Evolutionary conservation across 2,888 invertebrate species (phyloP), one percentile per base, ranked within the genome.

Genomic region (Synergus umbraculus): DNA sequence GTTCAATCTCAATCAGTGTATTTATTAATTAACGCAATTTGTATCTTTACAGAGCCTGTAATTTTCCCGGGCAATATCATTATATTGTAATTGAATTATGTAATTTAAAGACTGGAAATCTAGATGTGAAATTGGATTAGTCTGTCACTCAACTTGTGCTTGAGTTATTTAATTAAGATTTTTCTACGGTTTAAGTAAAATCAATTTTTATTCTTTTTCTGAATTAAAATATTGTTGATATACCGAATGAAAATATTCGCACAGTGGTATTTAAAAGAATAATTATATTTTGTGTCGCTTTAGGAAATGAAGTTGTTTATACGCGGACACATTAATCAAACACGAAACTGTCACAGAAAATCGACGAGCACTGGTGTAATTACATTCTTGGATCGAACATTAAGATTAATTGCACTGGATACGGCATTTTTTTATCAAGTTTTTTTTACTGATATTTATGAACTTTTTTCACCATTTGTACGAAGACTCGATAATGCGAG

Each of bases 401-500:
- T 49, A 49, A 73, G 43, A 54, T 54, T 54, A 73, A 73, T 73
- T 49, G 49, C 22, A 73, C 49, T 15, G 54, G 49, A 73, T 37
- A 49, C 37, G 37, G 3, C 9, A 12, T 22, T 4, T n/a, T n/a
- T 15, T 49, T 15, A n/a, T 37, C 2, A 49, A 37, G 7, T 15
- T 43, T 18, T 73, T 73, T 49, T 37, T n/a, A n/a, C 37, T 73
- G 8, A 73, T 29, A 8, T 69, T 69, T 18, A 29, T 49, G 37
- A 69, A 69, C 29, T 37, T 54, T 54, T 54, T 73, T 49, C 54
- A 49, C 37, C 37, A 54, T 73, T 37, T 37, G 49, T 54, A 49
- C 73, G 54, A 37, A 37, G 29, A 73, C 29, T 54, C 49, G n/a
- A 37, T 60, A 67, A 83, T 79, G 79, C 83, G 83, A 84, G 83